Conservation (phyloP, 1,140 invertebrate species). For the Drosophila lini region DNA sequence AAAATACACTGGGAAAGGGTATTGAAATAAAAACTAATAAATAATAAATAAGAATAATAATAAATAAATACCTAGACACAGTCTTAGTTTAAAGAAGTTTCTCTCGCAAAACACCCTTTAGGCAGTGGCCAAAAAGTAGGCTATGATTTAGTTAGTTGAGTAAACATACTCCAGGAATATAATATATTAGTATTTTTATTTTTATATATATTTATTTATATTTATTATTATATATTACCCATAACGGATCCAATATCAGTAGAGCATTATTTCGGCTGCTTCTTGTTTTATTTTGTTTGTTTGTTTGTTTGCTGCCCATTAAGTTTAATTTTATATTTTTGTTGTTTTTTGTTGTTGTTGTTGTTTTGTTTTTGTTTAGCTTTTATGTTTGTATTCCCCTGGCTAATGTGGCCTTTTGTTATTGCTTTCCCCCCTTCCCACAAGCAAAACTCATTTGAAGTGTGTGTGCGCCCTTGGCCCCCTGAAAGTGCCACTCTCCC, state of each 20-base stretch:
- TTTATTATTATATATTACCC: neutral
- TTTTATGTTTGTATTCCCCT: constrained; percentile 37
- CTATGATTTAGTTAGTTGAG: neutral
- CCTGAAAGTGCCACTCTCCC: constrained; percentile 13
- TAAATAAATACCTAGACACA: no score
- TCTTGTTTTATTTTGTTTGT: constrained; percentile 40
- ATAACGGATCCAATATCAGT: neutral
- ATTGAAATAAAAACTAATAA: no score
- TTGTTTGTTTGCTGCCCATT: constrained; percentile 61
- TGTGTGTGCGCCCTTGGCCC: constrained; percentile 25
- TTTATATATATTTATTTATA: neutral
- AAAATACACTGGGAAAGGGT: neutral
- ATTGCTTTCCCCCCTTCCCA: constrained; percentile 10
- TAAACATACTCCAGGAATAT: neutral
- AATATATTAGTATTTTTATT: neutral
- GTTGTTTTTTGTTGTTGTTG: constrained; percentile 2
- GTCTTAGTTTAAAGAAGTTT: no score
- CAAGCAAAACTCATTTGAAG: constrained; percentile 30
- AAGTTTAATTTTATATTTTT: constrained; percentile 44
- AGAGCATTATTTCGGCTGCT: neutral
- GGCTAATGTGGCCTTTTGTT: constrained; percentile 38
- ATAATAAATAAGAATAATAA: no score
- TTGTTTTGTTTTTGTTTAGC: neutral
- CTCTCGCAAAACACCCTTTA: neutral
- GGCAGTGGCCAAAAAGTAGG: neutral